Evolutionary conservation across 2,113 vertebrate genomes (phyloP), one percentile per base, ranked within the genome.

Genomic region (Lota lota): DNA sequence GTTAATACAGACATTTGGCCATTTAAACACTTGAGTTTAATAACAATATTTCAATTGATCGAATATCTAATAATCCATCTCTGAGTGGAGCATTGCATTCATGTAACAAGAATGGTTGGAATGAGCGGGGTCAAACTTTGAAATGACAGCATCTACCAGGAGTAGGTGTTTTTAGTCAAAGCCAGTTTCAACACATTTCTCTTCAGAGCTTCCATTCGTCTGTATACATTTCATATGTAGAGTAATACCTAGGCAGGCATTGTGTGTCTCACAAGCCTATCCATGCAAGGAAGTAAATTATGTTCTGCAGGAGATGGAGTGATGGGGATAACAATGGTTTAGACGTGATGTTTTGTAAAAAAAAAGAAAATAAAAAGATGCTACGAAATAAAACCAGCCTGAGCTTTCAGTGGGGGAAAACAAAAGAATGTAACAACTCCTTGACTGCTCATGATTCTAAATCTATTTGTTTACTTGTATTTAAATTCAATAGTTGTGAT

Each of bases 381-480:
- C 71, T 56, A 67, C 69, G 57, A 67, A 83, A 68, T 47, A 17
- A 88, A 11, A 71, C 64, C 70, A 67, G 82, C 91, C 91, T 91
- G 91, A 83, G 85, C 82, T 84, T 72, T 81, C 61, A 69, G 10
- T 75, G 63, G 74, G 79, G 68, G 67, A 75, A 54, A 11, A 10
- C 33, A 22, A 14, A 47, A 47, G 33, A 28, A 16, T 58, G 56
- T 74, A 68, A 74, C 78, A 68, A 74, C 79, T 72, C 16, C 72
- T 64, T 70, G 83, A 81, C 63, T 84, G 84, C 83, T 90, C 90
- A 90, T 79, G 88, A 87, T 70, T 75, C 83, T 82, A 63, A 67
- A 68, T 70, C 67, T 69, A 79, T 77, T 79, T 74, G 56, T 81
- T n/a, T 56, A 56, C 40, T 84, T 79, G 67, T 86, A 83, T 76